Percentiles rank a stretch among this genome's conserved stretches.
Evolutionary conservation across 1,140 invertebrate species (phyloP).

Genomic region (Bombus polaris): DNA sequence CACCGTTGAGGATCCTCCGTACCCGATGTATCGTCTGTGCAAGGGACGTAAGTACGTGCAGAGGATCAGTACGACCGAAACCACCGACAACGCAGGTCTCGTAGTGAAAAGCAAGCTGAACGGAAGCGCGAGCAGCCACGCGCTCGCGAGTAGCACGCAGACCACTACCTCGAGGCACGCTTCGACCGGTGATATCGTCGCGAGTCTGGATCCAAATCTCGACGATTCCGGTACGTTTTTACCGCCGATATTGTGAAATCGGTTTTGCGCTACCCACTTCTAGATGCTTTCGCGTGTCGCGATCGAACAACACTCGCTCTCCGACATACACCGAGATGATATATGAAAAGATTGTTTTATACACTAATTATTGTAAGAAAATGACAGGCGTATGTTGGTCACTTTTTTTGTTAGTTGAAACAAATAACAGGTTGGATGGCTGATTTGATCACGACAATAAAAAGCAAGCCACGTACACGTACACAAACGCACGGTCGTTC

Average conservation of each 20-base stretch:
- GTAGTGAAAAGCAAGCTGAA: slow-evolving; percentile 80
- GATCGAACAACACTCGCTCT: slow-evolving; percentile 21
- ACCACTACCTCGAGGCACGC: slow-evolving; percentile 78
- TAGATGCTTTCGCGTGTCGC: slow-evolving; percentile 63
- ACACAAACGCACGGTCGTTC: background rate
- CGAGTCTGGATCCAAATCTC: slow-evolving; percentile 84
- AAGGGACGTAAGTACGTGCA: slow-evolving; percentile 77
- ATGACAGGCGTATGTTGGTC: background rate
- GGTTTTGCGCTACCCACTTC: slow-evolving; percentile 80
- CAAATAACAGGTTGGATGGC: background rate
- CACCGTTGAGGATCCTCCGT: slow-evolving; percentile 76
- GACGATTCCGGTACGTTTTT: slow-evolving; percentile 87
- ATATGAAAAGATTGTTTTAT: background rate
- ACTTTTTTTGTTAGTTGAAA: background rate
- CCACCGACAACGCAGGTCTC: slow-evolving; percentile 65
- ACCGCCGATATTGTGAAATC: slow-evolving; percentile 85
- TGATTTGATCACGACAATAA: slow-evolving; percentile 50
- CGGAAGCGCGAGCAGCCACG: slow-evolving; percentile 80
- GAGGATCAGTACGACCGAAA: slow-evolving; percentile 76
- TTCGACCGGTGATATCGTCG: slow-evolving; percentile 81
- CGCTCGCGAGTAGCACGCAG: slow-evolving; percentile 76
- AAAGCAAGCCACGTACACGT: background rate
- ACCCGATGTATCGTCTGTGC: slow-evolving; percentile 78
- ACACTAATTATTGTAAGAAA: background rate
- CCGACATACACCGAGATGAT: slow-evolving; percentile 6